A percentile compares a stretch with the other conserved stretches of the same genome.
These are phyloP conservation scores for Actenoides hombroni DNA, from an alignment of 2,113 vertebrate genomes.

Conservation along the genomic window DNA sequence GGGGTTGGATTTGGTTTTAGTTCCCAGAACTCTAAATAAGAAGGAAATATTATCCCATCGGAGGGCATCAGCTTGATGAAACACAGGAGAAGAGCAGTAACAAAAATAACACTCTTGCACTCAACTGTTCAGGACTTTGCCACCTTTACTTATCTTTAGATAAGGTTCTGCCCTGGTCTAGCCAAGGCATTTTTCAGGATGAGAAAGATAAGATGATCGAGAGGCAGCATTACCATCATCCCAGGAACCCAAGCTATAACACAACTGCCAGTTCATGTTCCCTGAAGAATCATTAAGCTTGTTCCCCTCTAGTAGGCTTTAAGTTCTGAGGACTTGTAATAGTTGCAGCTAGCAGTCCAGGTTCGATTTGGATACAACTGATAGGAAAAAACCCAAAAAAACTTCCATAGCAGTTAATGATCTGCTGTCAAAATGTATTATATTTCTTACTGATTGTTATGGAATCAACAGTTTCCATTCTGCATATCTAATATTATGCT, in stretches of 20 bases:
- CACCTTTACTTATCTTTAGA: neutral
- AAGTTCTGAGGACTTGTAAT: neutral
- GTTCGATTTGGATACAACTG: neutral
- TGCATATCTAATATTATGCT: neutral
- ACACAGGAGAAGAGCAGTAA: neutral
- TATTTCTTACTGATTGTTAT: neutral
- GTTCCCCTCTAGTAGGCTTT: neutral
- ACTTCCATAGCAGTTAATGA: neutral
- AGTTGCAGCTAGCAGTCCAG: neutral
- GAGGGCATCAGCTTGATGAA: neutral
- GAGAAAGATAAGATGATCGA: neutral
- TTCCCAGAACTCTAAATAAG: neutral
- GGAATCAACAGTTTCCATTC: neutral
- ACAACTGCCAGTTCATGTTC: neutral
- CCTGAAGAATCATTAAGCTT: neutral
- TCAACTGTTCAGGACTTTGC: neutral
- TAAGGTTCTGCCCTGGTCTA: neutral
- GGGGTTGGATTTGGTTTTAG: neutral
- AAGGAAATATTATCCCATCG: neutral
- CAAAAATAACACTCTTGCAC: neutral
- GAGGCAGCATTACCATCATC: neutral
- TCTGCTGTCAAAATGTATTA: neutral
- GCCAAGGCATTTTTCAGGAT: neutral
- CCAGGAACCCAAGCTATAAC: neutral
- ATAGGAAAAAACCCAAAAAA: neutral